Evolutionary conservation across 2,113 vertebrate genomes (phyloP).

Genomic region (Anolis carolinensis): DNA sequence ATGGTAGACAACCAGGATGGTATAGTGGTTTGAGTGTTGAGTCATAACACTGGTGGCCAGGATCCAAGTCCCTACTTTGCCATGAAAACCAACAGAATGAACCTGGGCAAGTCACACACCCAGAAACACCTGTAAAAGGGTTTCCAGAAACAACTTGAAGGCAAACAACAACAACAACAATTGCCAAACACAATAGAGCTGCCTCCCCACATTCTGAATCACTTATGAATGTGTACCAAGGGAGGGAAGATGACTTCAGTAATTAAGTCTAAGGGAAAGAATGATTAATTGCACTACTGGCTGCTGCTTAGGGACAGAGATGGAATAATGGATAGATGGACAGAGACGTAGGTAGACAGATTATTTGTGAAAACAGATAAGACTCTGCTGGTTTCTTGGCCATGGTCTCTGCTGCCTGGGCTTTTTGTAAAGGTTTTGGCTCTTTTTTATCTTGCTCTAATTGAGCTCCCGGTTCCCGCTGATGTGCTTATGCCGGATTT

Average conservation of each 20-base stretch:
- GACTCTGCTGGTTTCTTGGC: background rate
- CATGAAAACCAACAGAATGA: too few relatives aligned
- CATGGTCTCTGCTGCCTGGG: background rate
- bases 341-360: background rate
- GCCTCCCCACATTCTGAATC: too few relatives aligned
- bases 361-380: background rate
- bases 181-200: too few relatives aligned
- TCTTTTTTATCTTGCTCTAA: background rate
- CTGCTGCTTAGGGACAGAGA: background rate
- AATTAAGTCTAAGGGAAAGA: background rate
- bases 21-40: too few relatives aligned
- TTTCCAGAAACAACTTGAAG: too few relatives aligned
- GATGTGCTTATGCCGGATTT: rapidly evolving
- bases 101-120: too few relatives aligned
- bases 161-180: too few relatives aligned
- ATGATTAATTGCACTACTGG: background rate
- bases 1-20: too few relatives aligned
- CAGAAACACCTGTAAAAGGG: too few relatives aligned
- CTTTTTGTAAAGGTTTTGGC: background rate
- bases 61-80: too few relatives aligned
- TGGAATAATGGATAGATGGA: background rate
- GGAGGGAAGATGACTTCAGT: background rate
- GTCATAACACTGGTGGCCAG: too few relatives aligned
- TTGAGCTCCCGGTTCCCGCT: rapidly evolving
- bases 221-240: too few relatives aligned